A percentile compares a stretch with the other conserved stretches of the same genome.
These are phyloP conservation scores for Sebastes minor DNA, from an alignment of 2,797 vertebrate genomes.

Conservation along the genomic window DNA sequence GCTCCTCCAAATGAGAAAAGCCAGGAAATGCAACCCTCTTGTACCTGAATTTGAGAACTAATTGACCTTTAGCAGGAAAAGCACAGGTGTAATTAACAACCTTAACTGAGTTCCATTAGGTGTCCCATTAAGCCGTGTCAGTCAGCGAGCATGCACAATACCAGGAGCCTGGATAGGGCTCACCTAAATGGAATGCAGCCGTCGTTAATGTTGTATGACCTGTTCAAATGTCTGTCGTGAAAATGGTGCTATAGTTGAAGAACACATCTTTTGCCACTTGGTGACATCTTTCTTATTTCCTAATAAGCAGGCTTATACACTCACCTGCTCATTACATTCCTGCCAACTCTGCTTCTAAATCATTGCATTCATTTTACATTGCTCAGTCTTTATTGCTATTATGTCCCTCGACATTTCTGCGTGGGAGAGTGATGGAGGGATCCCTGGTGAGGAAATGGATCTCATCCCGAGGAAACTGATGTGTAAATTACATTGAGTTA, in stretches of 20 bases:
- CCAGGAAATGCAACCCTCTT: not conserved
- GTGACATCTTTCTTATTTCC: not conserved
- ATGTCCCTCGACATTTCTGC: conserved; percentile 6
- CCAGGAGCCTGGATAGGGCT: not conserved
- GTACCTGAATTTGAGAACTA: not conserved
- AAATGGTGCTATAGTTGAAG: not conserved
- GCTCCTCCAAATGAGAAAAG: not conserved
- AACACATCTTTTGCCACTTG: not conserved
- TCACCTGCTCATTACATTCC: not conserved
- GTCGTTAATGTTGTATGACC: not conserved
- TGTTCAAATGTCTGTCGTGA: not conserved
- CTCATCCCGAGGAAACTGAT: not conserved
- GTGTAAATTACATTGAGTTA: not conserved
- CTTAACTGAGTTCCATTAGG: not conserved
- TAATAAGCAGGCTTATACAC: not conserved
- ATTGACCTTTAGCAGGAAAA: not conserved
- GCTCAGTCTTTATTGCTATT: conserved; percentile 4
- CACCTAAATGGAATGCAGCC: not conserved
- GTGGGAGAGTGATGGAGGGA: not conserved
- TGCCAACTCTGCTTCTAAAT: conserved; percentile 2
- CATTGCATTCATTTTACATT: conserved; percentile 12
- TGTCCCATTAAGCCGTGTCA: not conserved
- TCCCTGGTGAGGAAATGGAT: not conserved
- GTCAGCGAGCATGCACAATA: not conserved
- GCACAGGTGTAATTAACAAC: not conserved